These are phyloP conservation scores for Zosterops pallidus DNA, from an alignment of 2,113 vertebrate genomes.

Conservation along the genomic window DNA sequence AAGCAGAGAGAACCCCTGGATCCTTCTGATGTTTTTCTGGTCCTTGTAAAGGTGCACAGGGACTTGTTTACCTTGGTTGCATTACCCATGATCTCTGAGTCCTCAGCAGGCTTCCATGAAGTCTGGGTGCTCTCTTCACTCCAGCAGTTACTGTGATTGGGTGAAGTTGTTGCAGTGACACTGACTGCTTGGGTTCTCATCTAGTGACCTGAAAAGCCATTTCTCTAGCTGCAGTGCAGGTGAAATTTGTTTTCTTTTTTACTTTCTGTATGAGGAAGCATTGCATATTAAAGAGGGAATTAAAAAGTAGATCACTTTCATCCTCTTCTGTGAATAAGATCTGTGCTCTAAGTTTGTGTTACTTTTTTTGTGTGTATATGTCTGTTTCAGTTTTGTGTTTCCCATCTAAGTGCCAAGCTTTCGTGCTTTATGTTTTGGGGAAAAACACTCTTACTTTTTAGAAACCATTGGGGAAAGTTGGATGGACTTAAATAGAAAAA, in stretches of 20 bases:
- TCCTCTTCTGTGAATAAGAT: not conserved
- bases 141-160: not conserved
- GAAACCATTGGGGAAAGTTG: not conserved
- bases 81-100: not conserved
- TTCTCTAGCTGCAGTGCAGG: not conserved
- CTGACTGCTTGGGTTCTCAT: not conserved
- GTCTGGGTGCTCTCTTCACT: not conserved
- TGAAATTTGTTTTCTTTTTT: not conserved
- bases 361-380: not conserved
- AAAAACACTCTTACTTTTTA: not conserved
- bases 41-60: not conserved
- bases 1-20: not conserved
- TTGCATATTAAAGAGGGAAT: not conserved
- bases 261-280: not conserved
- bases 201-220: not conserved
- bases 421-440: not conserved
- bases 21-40: not conserved
- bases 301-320: not conserved
- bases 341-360: not conserved
- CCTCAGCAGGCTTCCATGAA: not conserved
- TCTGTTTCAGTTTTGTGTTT: not conserved
- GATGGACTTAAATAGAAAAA: not conserved
- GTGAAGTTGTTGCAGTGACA: not conserved
- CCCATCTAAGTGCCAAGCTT: not conserved
- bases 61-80: not conserved